Conservation (phyloP, 1,140 invertebrate species). For the Apis florea region DNA sequence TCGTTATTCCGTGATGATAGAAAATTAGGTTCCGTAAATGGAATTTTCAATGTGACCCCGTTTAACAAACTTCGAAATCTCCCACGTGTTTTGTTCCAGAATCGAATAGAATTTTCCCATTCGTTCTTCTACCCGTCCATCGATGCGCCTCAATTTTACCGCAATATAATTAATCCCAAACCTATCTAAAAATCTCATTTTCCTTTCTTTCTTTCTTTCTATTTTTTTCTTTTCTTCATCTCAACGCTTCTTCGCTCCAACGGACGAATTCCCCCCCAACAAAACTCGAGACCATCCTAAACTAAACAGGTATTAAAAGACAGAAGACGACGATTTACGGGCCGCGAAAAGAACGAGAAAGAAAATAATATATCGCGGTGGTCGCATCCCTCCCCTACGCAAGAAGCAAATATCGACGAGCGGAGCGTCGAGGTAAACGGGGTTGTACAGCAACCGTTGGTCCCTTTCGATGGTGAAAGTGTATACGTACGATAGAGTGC, state of each 20-base stretch:
- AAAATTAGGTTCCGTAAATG: constrained; percentile 46
- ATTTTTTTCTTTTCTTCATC: too few relatives aligned
- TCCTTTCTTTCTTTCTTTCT: too few relatives aligned
- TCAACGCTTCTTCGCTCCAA: not conserved
- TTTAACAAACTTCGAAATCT: constrained; percentile 29
- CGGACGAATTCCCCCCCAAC: not conserved
- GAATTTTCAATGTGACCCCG: constrained; percentile 45
- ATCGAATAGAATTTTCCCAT: not conserved
- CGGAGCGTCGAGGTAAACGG: constrained; percentile 45
- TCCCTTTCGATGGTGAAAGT: constrained; percentile 46
- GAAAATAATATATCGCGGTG: constrained; percentile 18
- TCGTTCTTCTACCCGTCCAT: not conserved
- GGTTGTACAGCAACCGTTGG: constrained; percentile 26
- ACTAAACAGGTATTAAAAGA: not conserved
- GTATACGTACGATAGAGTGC: constrained; percentile 29
- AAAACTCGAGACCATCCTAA: not conserved
- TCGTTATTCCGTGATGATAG: constrained; percentile 4
- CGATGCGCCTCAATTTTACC: too few relatives aligned
- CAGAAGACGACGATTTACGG: constrained; percentile 2
- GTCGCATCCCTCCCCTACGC: not conserved
- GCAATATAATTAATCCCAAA: not conserved
- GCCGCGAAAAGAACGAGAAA: not conserved
- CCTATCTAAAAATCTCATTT: too few relatives aligned
- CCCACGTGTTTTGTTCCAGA: constrained; percentile 16
- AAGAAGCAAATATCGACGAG: constrained; percentile 17